Evolutionary conservation across 2,888 invertebrate genomes (phyloP), one percentile per base, ranked within the genome.

Genomic region (Meteorus colon): DNA sequence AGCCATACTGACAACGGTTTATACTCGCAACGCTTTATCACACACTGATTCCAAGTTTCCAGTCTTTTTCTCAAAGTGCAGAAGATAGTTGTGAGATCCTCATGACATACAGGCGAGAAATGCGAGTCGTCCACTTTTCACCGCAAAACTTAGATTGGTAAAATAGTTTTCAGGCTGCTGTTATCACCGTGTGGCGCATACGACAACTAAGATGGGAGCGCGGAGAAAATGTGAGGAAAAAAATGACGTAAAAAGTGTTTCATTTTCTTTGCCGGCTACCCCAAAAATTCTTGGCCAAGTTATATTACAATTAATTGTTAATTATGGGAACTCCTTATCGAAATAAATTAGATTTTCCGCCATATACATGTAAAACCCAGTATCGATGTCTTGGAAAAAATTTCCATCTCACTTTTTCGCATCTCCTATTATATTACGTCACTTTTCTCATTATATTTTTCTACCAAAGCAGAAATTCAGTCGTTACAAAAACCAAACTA

Each of bases 271-370:
- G 73, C 70, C 10, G 71, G 68, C 68, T 69, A n/a, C 73, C 78
- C 80, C 80, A 83, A 84, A 86, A 85, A 86, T 84, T 86, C 84
- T 81, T 83, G 81, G 83, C 82, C 88, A 89, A 89, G 86, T 89
- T 88, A 88, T 85, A 87, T 86, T 83, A 86, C 88, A 87, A 88
- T 89, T 89, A 89, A 89, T 89, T 86, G 84, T 84, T 86, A 88
- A 89, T 89, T 87, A 89, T 88, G 86, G 85, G 74, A 78, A 78
- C 82, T 85, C 85, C 88, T 88, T 88, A 88, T 88, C 81, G 83
- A 83, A 71, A 83, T 83, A 89, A 88, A 88, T 86, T 85, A 84
- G 88, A 88, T 86, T 87, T 84, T 80, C 81, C 78, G 77, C 77
- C 76, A 76, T 69, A 75, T 75, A 45, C 76, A 75, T 45, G 12